Base-by-base conservation (phyloP, 1,140 invertebrate genomes). In the Lithobius niger region DNA sequence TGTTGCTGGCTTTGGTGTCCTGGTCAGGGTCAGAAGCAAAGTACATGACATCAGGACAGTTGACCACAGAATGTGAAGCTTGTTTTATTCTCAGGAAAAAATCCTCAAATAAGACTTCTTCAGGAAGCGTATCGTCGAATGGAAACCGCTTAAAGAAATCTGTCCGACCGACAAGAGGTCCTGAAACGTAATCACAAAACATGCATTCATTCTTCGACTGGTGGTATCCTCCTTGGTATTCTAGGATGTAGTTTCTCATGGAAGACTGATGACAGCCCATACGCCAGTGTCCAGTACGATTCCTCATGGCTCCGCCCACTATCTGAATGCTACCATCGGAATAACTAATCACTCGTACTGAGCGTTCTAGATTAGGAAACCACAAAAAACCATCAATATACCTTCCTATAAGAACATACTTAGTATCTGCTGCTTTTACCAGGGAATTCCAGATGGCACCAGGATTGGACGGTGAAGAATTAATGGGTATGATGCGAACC, bases 111-210 rank as follows among this genome's bases (percentile, higher is more conserved):
- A 58, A 3, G 51, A 42, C 15, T 26, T 47, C 19, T 54, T 47
- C 13, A 68, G 24, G 18, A 31, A 1, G 51, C 22, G 13, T 44
- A 31, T 43, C 60, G 58, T 50, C 48, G 6, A 50, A 50, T n/a
- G 48, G n/a, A 67, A 61, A 15, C 27, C 45, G n/a, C 21, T 42
- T 56, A 4, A 66, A 19, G 18, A 51, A 24, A 4, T 43, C 21
- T 24, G 58, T 63, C n/a, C 24, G 57, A 0, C 59, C 57, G 1
- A 68, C 48, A 60, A 69, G 68, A n/a, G 67, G 64, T 3, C 62
- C 66, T 36, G 57, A 53, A 6, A 66, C 45, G 25, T 63, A 62
- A 56, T 68, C 67, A 60, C 67, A 69, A 54, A 63, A 64, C 57
- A 67, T 63, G 42, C 67, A 70, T 52, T 65, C 67, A n/a, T 60